Base-by-base conservation (phyloP, 2,113 vertebrate species). In the Aptenodytes forsteri region DNA sequence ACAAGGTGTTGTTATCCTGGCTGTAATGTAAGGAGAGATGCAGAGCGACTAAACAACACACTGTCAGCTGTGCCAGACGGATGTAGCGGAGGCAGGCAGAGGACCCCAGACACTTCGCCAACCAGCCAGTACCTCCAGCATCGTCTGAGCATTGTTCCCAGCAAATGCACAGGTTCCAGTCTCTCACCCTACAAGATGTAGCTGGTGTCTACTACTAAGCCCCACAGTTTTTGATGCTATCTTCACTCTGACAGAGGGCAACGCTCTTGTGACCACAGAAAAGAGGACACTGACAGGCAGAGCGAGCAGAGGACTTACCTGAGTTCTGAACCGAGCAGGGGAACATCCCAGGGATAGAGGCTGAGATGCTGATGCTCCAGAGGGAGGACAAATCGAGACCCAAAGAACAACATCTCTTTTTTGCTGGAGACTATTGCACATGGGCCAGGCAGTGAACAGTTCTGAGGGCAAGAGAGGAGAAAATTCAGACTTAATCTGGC, bases 1-100 rank as follows among this genome's bases (percentile, higher is more conserved):
- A 83, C 49, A 19, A 96, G 81, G 87, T 91, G 81, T 47, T 89
- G 89, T 80, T 89, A 54, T 61, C 87, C 84, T 66, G 93, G 72
- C 83, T 96, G 65, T 61, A 89, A 71, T 36, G 36, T 36, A 36
- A 36, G 36, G 61, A 85, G 87, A 96, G 84, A 58, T 64, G 81
- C 42, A 92, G 50, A 85, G 30, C 0, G 0, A 89, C 26, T 69
- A 72, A 82, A n/a, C 49, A 79, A 34, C 83, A 36, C 70, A 67
- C 59, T 15, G 1, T 42, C 62, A 72, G 83, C 84, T 83, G 62
- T 13, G 7, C 40, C 82, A 94, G 79, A 73, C 4, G 1, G 21
- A 15, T 4, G 54, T 20, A 90, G 64, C 0, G 11, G 66, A 90
- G 75, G 65, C 66, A 91, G 73, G 38, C 55, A 88, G 55, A 87